phyloP scores from a whole-genome alignment of 2,888 invertebrate species.

The Lamellibrachia columna region DNA sequence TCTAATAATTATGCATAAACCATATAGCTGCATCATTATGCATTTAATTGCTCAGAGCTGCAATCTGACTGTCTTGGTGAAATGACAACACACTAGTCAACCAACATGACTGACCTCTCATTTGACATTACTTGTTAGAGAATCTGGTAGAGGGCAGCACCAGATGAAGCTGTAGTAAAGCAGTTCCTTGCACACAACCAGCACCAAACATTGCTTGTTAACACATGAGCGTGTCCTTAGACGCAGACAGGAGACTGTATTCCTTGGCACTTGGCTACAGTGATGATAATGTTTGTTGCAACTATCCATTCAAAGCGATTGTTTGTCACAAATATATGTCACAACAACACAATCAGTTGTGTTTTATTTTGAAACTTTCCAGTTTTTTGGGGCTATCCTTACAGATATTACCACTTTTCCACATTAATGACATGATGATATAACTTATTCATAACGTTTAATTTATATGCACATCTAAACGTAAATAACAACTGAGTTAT shows the following conservation, averaged over 20 bases:
- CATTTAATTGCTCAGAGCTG: too few relatives aligned
- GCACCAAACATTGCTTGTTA: too few relatives aligned
- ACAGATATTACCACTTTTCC: neutral
- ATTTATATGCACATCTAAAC: too few relatives aligned
- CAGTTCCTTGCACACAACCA: neutral
- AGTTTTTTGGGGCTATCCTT: neutral
- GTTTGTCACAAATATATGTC: too few relatives aligned
- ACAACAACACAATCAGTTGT: too few relatives aligned
- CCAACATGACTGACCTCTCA: too few relatives aligned
- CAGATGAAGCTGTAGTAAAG: neutral
- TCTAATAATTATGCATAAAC: neutral
- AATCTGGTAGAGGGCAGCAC: neutral
- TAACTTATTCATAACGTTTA: neutral
- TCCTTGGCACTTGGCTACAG: neutral
- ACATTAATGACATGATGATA: neutral
- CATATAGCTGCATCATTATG: too few relatives aligned
- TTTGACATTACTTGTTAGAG: neutral
- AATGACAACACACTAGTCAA: too few relatives aligned
- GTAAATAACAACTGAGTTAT: neutral
- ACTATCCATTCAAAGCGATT: too few relatives aligned
- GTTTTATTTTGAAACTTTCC: too few relatives aligned
- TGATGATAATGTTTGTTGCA: too few relatives aligned
- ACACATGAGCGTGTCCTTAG: neutral
- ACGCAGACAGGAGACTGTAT: neutral
- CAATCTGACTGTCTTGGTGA: too few relatives aligned